Evolutionary conservation across 2,797 vertebrate genomes (phyloP), one percentile per base, ranked within the genome.

Genomic region (Scleropages formosus): DNA sequence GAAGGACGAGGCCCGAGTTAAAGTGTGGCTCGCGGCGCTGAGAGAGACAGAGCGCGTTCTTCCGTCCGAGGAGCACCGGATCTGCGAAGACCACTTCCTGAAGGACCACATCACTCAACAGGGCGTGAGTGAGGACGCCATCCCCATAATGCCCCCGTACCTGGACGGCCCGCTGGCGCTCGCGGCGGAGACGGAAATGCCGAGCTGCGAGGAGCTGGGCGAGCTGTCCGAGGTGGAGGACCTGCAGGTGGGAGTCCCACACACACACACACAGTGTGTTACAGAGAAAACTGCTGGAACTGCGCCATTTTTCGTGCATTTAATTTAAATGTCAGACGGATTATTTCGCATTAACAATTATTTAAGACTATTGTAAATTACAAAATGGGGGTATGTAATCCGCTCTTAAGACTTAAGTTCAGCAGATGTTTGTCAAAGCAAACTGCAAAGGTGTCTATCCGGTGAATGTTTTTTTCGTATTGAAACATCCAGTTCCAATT

Each of bases 1-100:
- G 4, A 67, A 60, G 15, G 90, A 92, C 77, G 82, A 84, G 2
- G 83, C 82, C 20, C 79, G 89, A 3, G 86, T 91, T 4, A 87
- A 89, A 85, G 90, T 91, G 77, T 89, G 88, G 87, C 77, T 89
- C 3, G 84, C 85, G 4, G 87, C 88, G 39, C 78, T 88, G 53
- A 77, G 86, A 39, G 84, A 89, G 64, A 77, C 80, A 0, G 84
- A 82, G 11, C 76, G 64, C 31, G 79, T 79, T 44, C 64, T 79
- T 44, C 64, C 74, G 15, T 22, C 79, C 0, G 82, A 84, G 8
- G 73, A 77, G 0, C 78, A 81, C 24, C 64, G 75, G n/a, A 87
- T 89, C 62, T 89, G 88, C 49, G 88, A 89, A 75, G 87, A 89
- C 72, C 88, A 89, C 80, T 89, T 89, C 72, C 81, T 89, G 8